Conservation (phyloP, 2,113 vertebrate species). For the Laterallus jamaicensis region DNA sequence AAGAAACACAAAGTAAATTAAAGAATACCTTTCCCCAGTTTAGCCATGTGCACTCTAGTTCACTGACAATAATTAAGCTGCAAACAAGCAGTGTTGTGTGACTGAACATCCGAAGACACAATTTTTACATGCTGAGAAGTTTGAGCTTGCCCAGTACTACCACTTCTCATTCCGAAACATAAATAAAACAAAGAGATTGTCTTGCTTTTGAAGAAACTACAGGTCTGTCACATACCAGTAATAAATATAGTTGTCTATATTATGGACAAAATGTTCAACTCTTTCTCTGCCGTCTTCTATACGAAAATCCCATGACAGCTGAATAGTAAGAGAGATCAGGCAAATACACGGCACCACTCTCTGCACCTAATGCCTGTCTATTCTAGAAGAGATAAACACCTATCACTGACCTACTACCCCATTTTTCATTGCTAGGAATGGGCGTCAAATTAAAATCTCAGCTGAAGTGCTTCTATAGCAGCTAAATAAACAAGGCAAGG, state of each 20-base stretch:
- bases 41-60: accelerated
- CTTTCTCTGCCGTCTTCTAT: neutral
- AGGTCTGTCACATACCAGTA: neutral
- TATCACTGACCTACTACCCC: neutral
- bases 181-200: neutral
- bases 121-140: neutral
- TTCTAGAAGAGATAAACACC: neutral
- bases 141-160: neutral
- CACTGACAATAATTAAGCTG: neutral
- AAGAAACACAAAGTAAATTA: neutral
- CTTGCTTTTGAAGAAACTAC: neutral
- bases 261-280: neutral
- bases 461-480: neutral
- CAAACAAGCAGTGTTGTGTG: neutral
- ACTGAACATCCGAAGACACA: neutral
- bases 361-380: neutral
- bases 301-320: neutral
- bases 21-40: neutral
- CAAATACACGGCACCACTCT: neutral
- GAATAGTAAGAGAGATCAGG: neutral
- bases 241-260: neutral
- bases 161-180: neutral
- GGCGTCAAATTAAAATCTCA: neutral
- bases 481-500: neutral
- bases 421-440: neutral